Percentiles rank a stretch among this genome's conserved stretches.
These are phyloP conservation scores for Drosophila anomelani DNA, from an alignment of 2,888 invertebrate species.

Conservation along the genomic window DNA sequence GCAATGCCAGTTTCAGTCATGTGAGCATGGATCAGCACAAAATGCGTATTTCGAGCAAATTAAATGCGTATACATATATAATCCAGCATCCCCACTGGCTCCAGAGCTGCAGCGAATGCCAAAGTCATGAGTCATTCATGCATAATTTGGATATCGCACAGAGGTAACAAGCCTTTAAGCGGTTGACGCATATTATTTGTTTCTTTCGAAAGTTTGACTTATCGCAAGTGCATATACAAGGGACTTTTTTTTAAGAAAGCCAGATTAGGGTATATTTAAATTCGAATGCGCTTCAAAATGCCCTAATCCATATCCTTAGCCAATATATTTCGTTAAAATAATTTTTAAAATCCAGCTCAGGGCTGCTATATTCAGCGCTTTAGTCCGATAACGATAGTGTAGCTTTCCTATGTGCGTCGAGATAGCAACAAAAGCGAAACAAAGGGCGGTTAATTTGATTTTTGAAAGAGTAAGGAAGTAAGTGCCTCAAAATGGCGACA, in stretches of 20 bases:
- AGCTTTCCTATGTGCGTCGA: background rate
- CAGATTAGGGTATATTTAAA: background rate
- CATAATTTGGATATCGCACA: slow-evolving; percentile 4
- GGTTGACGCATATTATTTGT: slow-evolving; percentile 7
- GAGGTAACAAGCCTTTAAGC: slow-evolving; percentile 1
- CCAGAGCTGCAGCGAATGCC: background rate
- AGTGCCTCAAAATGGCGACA: background rate
- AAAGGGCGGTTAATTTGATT: background rate
- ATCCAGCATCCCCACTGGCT: background rate
- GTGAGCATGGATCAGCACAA: slow-evolving; percentile 27
- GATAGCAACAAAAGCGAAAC: background rate
- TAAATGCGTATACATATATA: background rate
- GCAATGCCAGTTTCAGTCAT: slow-evolving; percentile 14
- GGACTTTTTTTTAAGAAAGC: background rate
- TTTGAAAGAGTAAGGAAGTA: background rate
- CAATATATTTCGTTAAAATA: background rate
- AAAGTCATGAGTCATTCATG: slow-evolving; percentile 9
- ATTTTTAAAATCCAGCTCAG: slow-evolving; percentile 5
- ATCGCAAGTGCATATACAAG: background rate
- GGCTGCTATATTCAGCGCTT: background rate
- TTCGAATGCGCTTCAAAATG: background rate
- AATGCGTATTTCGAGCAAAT: slow-evolving; percentile 2
- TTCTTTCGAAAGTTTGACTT: slow-evolving; percentile 6
- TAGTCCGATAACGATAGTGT: background rate
- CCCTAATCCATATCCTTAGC: background rate